Conservation (phyloP, 2,888 invertebrate genomes). For the Chloroclysta siterata region DNA sequence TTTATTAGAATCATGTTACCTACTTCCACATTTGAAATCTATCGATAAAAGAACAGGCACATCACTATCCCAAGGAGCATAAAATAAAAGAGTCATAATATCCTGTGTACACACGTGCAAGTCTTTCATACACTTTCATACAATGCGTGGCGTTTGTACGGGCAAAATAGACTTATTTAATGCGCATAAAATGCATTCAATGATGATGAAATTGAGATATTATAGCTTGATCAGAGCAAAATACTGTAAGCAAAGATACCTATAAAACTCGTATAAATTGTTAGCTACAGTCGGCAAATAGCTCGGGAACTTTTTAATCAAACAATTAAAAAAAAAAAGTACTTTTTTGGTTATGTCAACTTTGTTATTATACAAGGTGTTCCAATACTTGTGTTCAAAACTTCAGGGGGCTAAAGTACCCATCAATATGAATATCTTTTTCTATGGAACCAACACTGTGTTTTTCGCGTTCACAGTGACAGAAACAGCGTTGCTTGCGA, state of each 20-base stretch:
- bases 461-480: too few species aligned
- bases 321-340: too few species aligned
- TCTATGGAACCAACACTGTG: too few species aligned
- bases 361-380: too few species aligned
- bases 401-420: too few species aligned
- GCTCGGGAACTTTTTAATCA: too few species aligned
- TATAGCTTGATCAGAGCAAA: background rate
- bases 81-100: conserved; percentile 71
- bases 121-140: conserved; percentile 18
- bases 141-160: conserved; percentile 4
- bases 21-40: background rate
- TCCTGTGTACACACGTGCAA: conserved; percentile 62
- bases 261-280: too few species aligned
- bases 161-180: conserved; percentile 12
- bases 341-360: too few species aligned
- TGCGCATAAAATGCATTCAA: background rate
- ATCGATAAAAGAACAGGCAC: conserved; percentile 16
- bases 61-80: conserved; percentile 28
- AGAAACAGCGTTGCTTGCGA: too few species aligned
- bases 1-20: background rate
- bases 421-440: too few species aligned
- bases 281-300: too few species aligned
- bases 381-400: too few species aligned
- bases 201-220: background rate
- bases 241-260: background rate